A percentile compares a stretch with the other conserved stretches of the same genome.
Conservation (phyloP, 1,140 invertebrate species). For the Cheumatopsyche charites region DNA sequence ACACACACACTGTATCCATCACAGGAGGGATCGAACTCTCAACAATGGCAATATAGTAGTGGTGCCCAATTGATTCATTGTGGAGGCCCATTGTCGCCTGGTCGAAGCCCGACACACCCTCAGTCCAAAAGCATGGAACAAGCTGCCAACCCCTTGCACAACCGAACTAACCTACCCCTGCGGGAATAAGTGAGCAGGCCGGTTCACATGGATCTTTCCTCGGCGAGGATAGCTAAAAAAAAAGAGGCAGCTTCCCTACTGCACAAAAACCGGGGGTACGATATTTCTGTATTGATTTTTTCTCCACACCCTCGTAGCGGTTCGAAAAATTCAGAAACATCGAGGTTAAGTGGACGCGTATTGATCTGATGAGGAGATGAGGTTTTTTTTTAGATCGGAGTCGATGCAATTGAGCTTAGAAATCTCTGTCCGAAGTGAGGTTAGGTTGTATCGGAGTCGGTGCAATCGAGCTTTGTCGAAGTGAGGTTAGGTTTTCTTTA, state of each 20-base stretch:
- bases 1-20: too few species aligned
- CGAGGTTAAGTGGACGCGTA: background rate
- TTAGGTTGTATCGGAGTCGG: too few species aligned
- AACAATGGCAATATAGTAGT: background rate
- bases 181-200: slow-evolving; percentile 31
- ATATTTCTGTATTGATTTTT: slow-evolving; percentile 28
- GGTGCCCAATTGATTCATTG: slow-evolving; percentile 29
- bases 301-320: slow-evolving; percentile 14
- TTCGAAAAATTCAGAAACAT: background rate
- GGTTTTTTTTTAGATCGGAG: too few species aligned
- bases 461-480: too few species aligned
- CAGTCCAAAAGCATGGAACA: background rate
- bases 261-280: slow-evolving; percentile 11
- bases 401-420: too few species aligned
- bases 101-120: slow-evolving; percentile 15
- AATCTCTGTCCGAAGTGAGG: too few species aligned
- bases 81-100: slow-evolving; percentile 28
- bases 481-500: too few species aligned
- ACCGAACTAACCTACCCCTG: slow-evolving; percentile 18
- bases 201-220: slow-evolving; percentile 28
- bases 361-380: slow-evolving; percentile 15
- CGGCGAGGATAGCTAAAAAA: slow-evolving; percentile 3
- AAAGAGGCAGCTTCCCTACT: background rate
- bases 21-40: background rate
- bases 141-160: slow-evolving; percentile 16